Evolutionary conservation across 2,797 vertebrate genomes (phyloP), one percentile per base, ranked within the genome.

Genomic region (Microcaecilia unicolor): DNA sequence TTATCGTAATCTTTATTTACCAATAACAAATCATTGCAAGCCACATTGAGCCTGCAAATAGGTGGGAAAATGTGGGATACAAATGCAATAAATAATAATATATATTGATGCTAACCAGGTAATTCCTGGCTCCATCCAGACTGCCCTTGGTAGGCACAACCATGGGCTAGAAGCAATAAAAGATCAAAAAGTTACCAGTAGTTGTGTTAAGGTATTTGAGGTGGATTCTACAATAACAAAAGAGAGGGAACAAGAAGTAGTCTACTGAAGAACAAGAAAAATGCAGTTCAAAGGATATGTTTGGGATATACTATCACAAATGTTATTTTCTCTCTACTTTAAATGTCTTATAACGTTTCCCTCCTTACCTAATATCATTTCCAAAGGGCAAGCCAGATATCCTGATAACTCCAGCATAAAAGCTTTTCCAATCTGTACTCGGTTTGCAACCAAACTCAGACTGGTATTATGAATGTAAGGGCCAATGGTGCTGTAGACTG

Each of bases 301-400:
- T 8, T 28, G 7, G 8, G 8, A 28, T 9, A 10, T 11, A 10
- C 9, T 8, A 7, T 3, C 3, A 26, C 13, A 8, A 9, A 9
- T 34, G n/a, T 10, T 9, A 16, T 17, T 33, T 30, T 17, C 15
- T 5, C 8, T 18, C 11, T 9, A 30, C n/a, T 13, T n/a, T 9
- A 7, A 33, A 11, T 5, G 12, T 14, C 14, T 18, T 19, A 30
- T 30, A 8, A 8, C 18, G 7, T n/a, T n/a, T n/a, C n/a, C 51
- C 5, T 29, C 9, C 61, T 65, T 50, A 82, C 80, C 75, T 68
- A 58, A 44, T 10, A 44, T 34, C 28, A 61, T 58, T 18, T 12
- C 9, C 10, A 48, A 50, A 16, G 30, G 7, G 40, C 46, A 50
- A 32, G 61, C 52, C 39, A 76, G 48, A 34, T 52, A 66, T 38